Evolutionary conservation across 1,140 invertebrate genomes (phyloP).

Genomic region (Charaxes varanes): DNA sequence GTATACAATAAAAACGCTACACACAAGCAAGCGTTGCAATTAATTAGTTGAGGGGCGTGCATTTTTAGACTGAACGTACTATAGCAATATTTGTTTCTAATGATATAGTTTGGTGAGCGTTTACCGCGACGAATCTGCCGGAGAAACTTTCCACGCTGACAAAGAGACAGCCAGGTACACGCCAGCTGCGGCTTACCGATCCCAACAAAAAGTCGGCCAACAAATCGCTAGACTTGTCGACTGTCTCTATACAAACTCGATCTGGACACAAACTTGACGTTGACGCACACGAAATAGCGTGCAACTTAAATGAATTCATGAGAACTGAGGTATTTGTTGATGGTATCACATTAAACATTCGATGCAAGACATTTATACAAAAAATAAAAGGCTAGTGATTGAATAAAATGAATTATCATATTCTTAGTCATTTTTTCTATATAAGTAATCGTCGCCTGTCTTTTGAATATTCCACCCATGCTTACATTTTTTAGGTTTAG

Average conservation of each 20-base stretch:
- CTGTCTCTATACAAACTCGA: conserved; percentile 17
- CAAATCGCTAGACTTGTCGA: conserved; percentile 28
- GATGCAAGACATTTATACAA: too few relatives aligned
- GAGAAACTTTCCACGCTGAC: conserved; percentile 57
- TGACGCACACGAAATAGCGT: conserved; percentile 26
- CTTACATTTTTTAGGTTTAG: too few relatives aligned
- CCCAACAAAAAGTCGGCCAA: conserved; percentile 33
- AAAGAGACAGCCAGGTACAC: conserved; percentile 60
- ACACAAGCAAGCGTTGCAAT: too few relatives aligned
- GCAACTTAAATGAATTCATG: conserved; percentile 62
- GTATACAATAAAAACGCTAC: too few relatives aligned
- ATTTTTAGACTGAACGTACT: too few relatives aligned
- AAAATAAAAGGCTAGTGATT: too few relatives aligned
- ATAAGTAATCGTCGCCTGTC: too few relatives aligned
- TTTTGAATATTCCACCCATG: too few relatives aligned
- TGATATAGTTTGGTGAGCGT: conserved; percentile 34
- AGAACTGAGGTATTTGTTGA: conserved; percentile 27
- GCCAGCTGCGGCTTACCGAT: conserved; percentile 57
- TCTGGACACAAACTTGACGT: conserved; percentile 20
- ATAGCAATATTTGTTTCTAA: too few relatives aligned
- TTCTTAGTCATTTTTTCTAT: too few relatives aligned
- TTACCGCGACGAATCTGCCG: conserved; percentile 51
- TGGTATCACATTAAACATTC: not conserved
- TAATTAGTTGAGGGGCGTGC: too few relatives aligned
- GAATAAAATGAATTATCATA: too few relatives aligned